Base-by-base conservation (phyloP, 2,888 invertebrate species). In the Stenotaenia linearis region DNA sequence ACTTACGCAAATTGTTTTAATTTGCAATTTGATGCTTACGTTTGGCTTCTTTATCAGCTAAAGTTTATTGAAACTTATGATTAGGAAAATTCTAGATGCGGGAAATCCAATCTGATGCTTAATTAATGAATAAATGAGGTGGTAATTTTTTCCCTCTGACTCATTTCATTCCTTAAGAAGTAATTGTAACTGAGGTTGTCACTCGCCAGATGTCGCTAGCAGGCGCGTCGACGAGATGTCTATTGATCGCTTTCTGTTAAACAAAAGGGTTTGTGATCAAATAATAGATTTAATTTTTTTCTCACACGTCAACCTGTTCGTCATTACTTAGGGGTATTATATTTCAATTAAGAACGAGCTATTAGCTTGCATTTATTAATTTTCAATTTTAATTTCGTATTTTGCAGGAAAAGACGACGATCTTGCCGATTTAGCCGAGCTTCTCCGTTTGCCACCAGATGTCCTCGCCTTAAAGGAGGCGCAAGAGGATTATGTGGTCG, bases 371-470 rank as follows among this genome's bases (percentile, higher is more conserved):
- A 50, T 50, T 50, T 50, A 50, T 50, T 50, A 50, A 50, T 50
- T 50, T 50, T 50, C 21, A 50, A 50, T 76, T 76, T 78, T 25
- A 1, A 4, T 50, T 78, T 78, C 2, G 9, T 18, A n/a, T 45
- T 50, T 40, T 78, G n/a, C 23, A 78, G 78, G 78, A 6, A 78
- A 78, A 78, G 78, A 78, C 35, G 78, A 78, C 32, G 78, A 78
- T 50, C 50, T 78, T 21, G 28, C 28, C 78, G 78, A 78, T 18
- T 50, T 78, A 50, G 25, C 45, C 23, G 78, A 78, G 50, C 78
- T 78, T 40, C 35, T 78, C n/a, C 78, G 50, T 45, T 50, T 78
- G 78, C 78, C 78, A 28, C 23, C 25, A 50, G 78, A 78, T 45
- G 78, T 45, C 45, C 78, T 78, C n/a, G 28, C 25, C 32, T 78